Conservation (phyloP, 2,888 invertebrate genomes). For the Drosophila niveifrons region DNA sequence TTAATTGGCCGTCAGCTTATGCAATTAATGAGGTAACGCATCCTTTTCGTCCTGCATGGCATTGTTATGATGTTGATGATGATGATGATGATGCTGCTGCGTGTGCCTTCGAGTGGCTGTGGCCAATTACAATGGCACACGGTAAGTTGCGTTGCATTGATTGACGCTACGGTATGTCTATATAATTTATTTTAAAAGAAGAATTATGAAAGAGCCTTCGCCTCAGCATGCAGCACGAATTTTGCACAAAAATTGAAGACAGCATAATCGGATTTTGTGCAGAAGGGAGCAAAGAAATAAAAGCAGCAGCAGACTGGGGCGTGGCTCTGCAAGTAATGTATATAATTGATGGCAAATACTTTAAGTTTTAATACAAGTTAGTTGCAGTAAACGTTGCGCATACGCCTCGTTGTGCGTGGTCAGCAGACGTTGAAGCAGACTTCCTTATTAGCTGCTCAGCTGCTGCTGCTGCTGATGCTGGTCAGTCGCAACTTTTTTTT, state of each 20-base stretch:
- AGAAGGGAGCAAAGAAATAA: not conserved
- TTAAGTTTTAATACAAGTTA: slow-evolving; percentile 35
- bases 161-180: slow-evolving; percentile 40
- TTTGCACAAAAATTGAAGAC: slow-evolving; percentile 8
- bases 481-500: slow-evolving; percentile 61
- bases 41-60: slow-evolving; percentile 6
- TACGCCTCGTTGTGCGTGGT: slow-evolving; percentile 61
- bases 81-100: not conserved
- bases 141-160: slow-evolving; percentile 13
- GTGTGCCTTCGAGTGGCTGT: not conserved
- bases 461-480: slow-evolving; percentile 9
- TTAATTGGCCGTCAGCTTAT: slow-evolving; percentile 51
- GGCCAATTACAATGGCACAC: not conserved
- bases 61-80: slow-evolving; percentile 5
- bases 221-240: not conserved
- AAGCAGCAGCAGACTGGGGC: not conserved
- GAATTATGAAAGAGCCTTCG: slow-evolving; percentile 7
- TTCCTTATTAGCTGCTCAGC: slow-evolving; percentile 67
- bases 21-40: slow-evolving; percentile 51
- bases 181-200: slow-evolving; percentile 8
- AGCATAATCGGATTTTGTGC: slow-evolving; percentile 19
- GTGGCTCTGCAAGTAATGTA: slow-evolving; percentile 3
- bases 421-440: slow-evolving; percentile 53
- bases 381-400: slow-evolving; percentile 47
- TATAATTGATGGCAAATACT: slow-evolving; percentile 39